These are phyloP conservation scores for Tragelaphus buxtoni DNA, from an alignment of 2,113 vertebrate species.

Conservation along the genomic window DNA sequence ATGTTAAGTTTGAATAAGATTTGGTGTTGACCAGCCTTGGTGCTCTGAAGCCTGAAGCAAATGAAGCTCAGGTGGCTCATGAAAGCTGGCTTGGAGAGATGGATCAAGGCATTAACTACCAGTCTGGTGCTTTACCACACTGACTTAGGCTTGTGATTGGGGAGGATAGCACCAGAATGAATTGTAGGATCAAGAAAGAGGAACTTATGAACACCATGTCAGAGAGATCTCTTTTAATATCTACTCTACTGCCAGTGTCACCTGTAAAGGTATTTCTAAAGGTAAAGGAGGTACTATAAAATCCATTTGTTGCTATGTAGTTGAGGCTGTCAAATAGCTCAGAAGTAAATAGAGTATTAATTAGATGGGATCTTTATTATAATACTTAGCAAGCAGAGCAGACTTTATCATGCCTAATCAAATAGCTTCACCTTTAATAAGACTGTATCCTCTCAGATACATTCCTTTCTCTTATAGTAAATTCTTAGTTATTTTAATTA, in stretches of 20 bases:
- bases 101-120: neutral
- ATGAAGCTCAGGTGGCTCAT: neutral
- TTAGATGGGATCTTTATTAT: neutral
- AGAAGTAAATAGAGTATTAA: neutral
- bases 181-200: neutral
- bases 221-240: neutral
- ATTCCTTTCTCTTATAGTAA: slow-evolving; percentile 2
- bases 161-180: neutral
- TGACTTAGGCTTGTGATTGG: neutral
- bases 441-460: neutral
- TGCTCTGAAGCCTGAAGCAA: neutral
- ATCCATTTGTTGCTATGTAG: neutral
- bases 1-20: slow-evolving; percentile 52
- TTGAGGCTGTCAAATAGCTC: neutral
- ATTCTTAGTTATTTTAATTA: slow-evolving; percentile 29
- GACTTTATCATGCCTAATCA: slow-evolving; percentile 17
- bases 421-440: slow-evolving; percentile 14
- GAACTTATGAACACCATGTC: neutral
- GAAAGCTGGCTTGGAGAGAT: neutral
- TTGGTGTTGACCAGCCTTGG: slow-evolving; percentile 33
- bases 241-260: neutral
- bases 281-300: neutral
- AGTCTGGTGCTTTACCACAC: neutral
- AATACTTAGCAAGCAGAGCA: neutral
- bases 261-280: neutral